Evolutionary conservation across 2,797 vertebrate genomes (phyloP), one percentile per base, ranked within the genome.

Genomic region (Hylomyscus alleni): DNA sequence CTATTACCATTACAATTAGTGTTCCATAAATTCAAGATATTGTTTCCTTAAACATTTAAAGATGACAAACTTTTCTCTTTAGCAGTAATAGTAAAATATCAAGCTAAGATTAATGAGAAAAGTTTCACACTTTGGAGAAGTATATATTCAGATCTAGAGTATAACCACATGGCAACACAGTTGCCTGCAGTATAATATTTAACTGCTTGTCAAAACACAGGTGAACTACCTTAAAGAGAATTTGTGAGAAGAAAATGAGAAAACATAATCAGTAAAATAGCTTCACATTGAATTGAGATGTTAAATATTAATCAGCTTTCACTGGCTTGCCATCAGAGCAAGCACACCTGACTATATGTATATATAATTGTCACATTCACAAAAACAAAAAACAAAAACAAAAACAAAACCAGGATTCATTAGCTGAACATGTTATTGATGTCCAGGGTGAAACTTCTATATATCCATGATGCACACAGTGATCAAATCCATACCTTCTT

Each of bases 201-300:
- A 85, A 85, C 60, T 85, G 22, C 83, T 67, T 85, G 83, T 85
- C 83, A 85, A 85, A 85, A 50, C 60, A 50, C 19, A 67, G 62
- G 65, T 47, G 58, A 85, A 67, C 60, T 67, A 67, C 19, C 83
- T 85, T n/a, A 85, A 85, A 85, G 11, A 85, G 60, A 50, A 13
- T 67, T 31, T 67, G 40, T 50, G 60, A 85, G 11, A 85, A 67
- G 44, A 50, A 67, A 85, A 14, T 34, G 29, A 50, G 44, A 50
- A 85, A 84, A 67, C 44, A 50, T 67, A 85, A 83, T 67, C 44
- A 85, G 31, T 67, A 9, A 85, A 67, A 85, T 10, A 85, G 9
- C 19, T 67, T 85, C 83, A 85, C 15, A n/a, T n/a, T 85, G 31
- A n/a, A 50, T n/a, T 67, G 62, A 67, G 31, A 50, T 67, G 62